A percentile compares a stretch with the other conserved stretches of the same genome.
phyloP scores from a whole-genome alignment of 1,140 invertebrate species.

The Pseudomyrmex flavicornis region DNA sequence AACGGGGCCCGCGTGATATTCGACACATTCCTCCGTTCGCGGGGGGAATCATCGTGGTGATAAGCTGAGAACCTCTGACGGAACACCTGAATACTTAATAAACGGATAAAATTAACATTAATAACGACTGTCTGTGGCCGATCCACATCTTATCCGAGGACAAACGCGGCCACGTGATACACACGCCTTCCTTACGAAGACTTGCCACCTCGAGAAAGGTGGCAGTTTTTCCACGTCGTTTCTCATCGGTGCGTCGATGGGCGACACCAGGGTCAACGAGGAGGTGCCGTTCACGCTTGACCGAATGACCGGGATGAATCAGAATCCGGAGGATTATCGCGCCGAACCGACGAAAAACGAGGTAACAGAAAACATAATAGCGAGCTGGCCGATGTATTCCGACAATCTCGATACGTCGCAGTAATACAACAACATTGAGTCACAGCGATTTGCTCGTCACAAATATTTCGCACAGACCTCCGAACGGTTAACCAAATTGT shows the following conservation, averaged over 20 bases:
- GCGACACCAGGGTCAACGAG: slow-evolving; percentile 38
- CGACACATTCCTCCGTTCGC: slow-evolving; percentile 6
- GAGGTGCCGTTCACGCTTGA: slow-evolving; percentile 24
- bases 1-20: background rate
- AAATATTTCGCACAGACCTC: too few species aligned
- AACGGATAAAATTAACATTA: slow-evolving; percentile 86
- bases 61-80: slow-evolving; percentile 80
- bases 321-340: slow-evolving; percentile 55
- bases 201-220: slow-evolving; percentile 36
- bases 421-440: too few species aligned
- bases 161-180: slow-evolving; percentile 78
- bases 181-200: slow-evolving; percentile 63
- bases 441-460: too few species aligned
- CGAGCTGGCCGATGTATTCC: slow-evolving; percentile 75
- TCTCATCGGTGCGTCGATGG: slow-evolving; percentile 41
- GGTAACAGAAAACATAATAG: slow-evolving; percentile 40
- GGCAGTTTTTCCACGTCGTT: slow-evolving; percentile 53
- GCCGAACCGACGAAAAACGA: slow-evolving; percentile 60
- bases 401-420: slow-evolving; percentile 64
- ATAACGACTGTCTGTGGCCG: slow-evolving; percentile 83
- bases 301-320: slow-evolving; percentile 56
- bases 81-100: slow-evolving; percentile 86
- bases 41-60: slow-evolving; percentile 25
- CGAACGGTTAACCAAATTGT: too few species aligned
- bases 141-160: slow-evolving; percentile 83